Base-by-base conservation (phyloP, 2,888 invertebrate genomes). In the Oithona nana region DNA sequence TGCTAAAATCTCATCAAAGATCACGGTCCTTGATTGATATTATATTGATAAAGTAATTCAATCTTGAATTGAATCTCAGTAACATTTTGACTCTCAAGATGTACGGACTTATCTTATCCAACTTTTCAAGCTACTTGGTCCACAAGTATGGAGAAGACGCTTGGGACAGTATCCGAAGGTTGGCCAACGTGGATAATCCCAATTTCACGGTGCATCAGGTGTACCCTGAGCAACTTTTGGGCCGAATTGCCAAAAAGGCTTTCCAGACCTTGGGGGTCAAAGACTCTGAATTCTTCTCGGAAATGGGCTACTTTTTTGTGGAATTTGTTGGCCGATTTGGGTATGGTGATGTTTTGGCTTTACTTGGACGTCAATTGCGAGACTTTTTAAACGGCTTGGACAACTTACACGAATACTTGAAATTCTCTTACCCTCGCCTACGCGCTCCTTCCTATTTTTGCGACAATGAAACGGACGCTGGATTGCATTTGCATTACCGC, bases 81-180 rank as follows among this genome's bases (percentile, higher is more conserved):
- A n/a, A n/a, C n/a, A n/a, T n/a, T n/a, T n/a, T n/a, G 39, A 1
- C 24, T 20, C 28, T 63, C 57, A 68, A 65, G 62, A 95, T 97
- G 97, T 97, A 97, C 78, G 97, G 97, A 39, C 78, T 97, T 66
- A 81, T 97, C 51, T 76, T 97, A 69, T 94, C 95, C 74, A 90
- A 93, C 71, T 81, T 95, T 76, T 84, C 88, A 68, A 89, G 90
- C 74, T 93, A 84, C 76, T 86, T 97, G 71, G 84, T 87, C 65
- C 81, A 84, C 69, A 84, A 83, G n/a, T 95, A 92, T 75, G 95
- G 95, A 0, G 92, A 93, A 71, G 88, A 88, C 63, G 81, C 84
- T 69, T 95, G 94, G 94, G 88, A 90, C 69, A 86, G 88, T 71
- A 88, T 94, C 65, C 76, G 92, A 63, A 75, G 85, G 64, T 83